Evolutionary conservation across 2,797 vertebrate species (phyloP).

Genomic region (Cuniculus paca): DNA sequence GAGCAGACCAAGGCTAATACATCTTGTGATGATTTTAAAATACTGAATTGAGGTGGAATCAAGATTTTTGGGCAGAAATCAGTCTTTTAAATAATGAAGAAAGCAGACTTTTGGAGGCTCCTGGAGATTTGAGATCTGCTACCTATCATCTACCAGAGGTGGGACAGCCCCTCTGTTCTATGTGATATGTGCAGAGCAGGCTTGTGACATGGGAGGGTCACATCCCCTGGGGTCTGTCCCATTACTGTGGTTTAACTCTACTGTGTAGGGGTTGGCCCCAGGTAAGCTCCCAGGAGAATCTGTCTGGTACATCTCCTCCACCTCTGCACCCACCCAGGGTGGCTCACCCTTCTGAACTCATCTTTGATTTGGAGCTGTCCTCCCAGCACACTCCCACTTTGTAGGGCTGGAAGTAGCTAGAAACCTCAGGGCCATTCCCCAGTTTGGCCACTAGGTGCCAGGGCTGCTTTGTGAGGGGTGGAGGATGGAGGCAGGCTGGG

Average conservation of each 20-base stretch:
- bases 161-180: neutral
- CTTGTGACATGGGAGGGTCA: neutral
- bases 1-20: neutral
- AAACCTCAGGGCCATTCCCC: neutral
- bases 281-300: neutral
- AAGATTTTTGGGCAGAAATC: neutral
- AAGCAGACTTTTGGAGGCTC: neutral
- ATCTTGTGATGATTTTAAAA: neutral
- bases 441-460: conserved; percentile 72
- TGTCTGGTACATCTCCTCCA: neutral
- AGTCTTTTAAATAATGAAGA: neutral
- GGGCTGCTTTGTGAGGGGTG: neutral
- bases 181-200: neutral
- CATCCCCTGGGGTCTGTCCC: neutral
- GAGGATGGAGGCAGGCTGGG: neutral
- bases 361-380: neutral
- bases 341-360: neutral
- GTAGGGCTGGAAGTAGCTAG: neutral
- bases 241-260: neutral
- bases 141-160: neutral
- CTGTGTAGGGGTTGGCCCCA: neutral
- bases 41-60: neutral
- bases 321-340: neutral
- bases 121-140: neutral
- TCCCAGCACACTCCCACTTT: neutral